Percentiles rank a stretch among this genome's conserved stretches.
These are phyloP conservation scores for Telmatherina bonti DNA, from an alignment of 2,797 vertebrate species.

Conservation along the genomic window DNA sequence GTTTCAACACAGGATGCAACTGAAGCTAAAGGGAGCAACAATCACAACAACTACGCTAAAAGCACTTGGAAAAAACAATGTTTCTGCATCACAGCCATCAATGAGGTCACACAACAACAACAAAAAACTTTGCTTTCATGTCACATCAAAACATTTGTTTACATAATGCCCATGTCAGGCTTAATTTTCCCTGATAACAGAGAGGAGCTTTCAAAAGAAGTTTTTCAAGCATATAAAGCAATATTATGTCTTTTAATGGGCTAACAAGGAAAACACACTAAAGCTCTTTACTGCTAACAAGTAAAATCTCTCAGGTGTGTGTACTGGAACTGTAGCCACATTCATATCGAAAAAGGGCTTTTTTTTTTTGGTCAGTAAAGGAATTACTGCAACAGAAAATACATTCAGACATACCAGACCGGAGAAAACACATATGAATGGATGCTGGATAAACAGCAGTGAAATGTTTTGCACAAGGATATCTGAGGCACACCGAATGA, in stretches of 20 bases:
- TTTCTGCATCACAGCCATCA: constrained; percentile 25
- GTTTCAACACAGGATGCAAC: constrained; percentile 3
- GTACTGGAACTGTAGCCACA: background rate
- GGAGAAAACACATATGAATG: constrained; percentile 31
- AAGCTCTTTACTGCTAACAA: background rate
- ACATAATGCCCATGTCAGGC: constrained; percentile 43
- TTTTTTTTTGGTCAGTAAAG: background rate
- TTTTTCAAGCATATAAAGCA: constrained; percentile 20
- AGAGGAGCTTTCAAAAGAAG: constrained; percentile 23
- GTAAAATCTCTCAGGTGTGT: background rate
- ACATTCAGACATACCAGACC: constrained; percentile 12
- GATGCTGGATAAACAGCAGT: constrained; percentile 27
- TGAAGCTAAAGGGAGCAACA: constrained; percentile 28
- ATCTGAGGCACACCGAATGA: background rate
- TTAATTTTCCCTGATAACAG: constrained; percentile 39
- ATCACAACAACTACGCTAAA: constrained; percentile 47
- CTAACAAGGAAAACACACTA: background rate
- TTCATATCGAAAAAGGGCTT: background rate
- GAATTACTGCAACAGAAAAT: constrained; percentile 21
- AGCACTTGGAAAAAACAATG: constrained; percentile 34
- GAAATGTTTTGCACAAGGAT: constrained; percentile 8
- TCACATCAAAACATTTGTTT: constrained; percentile 60
- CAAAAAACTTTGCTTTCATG: constrained; percentile 39
- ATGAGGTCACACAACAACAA: constrained; percentile 28
- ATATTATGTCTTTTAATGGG: constrained; percentile 16